phyloP scores from a whole-genome alignment of 64 coral and sea anemone species.

The Actinia equina region DNA sequence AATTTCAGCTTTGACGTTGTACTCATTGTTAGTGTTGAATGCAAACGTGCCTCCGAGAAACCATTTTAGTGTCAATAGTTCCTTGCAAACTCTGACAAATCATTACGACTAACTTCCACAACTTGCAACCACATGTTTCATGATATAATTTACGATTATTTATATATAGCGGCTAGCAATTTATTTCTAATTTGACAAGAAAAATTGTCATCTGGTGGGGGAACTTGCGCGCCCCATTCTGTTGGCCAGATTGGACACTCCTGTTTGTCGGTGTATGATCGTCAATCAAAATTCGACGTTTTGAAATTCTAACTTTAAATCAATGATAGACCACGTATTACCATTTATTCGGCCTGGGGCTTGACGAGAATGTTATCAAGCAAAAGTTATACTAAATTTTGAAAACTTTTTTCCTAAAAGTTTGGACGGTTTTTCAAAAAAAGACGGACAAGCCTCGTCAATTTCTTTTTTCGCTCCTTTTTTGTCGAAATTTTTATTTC shows the following conservation, averaged over 20 bases:
- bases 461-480: neutral
- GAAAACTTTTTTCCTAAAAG: neutral
- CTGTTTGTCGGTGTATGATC: neutral
- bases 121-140: neutral
- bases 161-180: neutral
- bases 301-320: conserved; percentile 6
- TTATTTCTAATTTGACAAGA: neutral
- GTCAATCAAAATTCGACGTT: conserved; percentile 10
- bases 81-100: neutral
- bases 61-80: neutral
- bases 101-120: neutral
- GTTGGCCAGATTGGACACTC: neutral
- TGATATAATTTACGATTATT: conserved; percentile 5
- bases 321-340: neutral
- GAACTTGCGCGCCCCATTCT: neutral
- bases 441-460: neutral
- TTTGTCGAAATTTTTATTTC: neutral
- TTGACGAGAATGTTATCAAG: no score
- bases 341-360: neutral
- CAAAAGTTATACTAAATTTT: neutral
- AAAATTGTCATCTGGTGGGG: neutral
- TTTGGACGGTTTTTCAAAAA: neutral
- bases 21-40: neutral
- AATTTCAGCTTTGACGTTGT: neutral
- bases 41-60: neutral